phyloP scores from a whole-genome alignment of 2,888 invertebrate species.

The Drosophila mettleri region DNA sequence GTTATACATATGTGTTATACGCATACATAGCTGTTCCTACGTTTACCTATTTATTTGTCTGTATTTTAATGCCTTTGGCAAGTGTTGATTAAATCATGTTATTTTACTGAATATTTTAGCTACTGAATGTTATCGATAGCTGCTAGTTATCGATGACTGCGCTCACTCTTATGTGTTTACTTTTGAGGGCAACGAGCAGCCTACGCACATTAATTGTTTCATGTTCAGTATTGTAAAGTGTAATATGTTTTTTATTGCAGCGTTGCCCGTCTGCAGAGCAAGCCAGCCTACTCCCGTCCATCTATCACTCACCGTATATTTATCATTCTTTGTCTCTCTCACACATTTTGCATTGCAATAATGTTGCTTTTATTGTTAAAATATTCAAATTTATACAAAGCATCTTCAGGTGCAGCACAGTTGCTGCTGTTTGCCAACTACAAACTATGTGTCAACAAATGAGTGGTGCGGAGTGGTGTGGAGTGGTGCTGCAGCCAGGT shows the following conservation, averaged over 20 bases:
- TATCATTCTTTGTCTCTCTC: slow-evolving; percentile 4
- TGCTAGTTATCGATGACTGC: not conserved
- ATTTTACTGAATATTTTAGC: too few relatives aligned
- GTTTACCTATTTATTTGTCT: too few relatives aligned
- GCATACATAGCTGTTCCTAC: too few relatives aligned
- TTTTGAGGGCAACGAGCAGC: not conserved
- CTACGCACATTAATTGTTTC: not conserved
- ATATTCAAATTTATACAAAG: slow-evolving; percentile 79
- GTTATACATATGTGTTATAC: too few relatives aligned
- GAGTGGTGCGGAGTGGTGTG: slow-evolving; percentile 8
- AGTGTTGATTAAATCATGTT: too few relatives aligned
- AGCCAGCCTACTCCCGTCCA: not conserved
- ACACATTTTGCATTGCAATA: slow-evolving; percentile 41
- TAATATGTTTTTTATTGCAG: not conserved
- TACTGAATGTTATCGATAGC: not conserved
- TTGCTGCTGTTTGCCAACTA: slow-evolving; percentile 65
- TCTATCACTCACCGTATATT: not conserved
- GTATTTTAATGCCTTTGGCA: too few relatives aligned
- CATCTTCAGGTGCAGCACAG: slow-evolving; percentile 68
- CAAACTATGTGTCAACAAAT: slow-evolving; percentile 73
- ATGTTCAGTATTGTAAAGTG: not conserved
- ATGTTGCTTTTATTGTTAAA: slow-evolving; percentile 61
- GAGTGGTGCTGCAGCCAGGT: slow-evolving; percentile 7
- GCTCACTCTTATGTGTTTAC: not conserved
- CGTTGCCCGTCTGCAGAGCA: not conserved